Base-by-base conservation (phyloP, 2,888 invertebrate genomes). In the Allacma fusca region DNA sequence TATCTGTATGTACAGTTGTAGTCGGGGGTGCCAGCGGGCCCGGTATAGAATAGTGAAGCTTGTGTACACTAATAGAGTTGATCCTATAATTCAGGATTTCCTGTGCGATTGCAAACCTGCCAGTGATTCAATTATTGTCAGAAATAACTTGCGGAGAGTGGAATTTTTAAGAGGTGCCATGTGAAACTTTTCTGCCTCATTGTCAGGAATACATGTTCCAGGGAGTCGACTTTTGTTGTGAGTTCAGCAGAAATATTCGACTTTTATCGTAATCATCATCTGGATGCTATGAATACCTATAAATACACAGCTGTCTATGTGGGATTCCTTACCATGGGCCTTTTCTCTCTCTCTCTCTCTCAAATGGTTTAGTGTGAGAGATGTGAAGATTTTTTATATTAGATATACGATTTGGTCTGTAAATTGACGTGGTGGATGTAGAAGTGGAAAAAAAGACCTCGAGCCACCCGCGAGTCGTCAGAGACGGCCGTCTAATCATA, bases 171-270 rank as follows among this genome's bases (percentile, higher is more conserved):
- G 34, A 34, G 34, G 34, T 34, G 34, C 5, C 34, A 34, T 34
- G 34, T 34, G 34, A 34, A 34, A 34, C 34, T 13, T 62, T 62
- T 62, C 23, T 62, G 62, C 62, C 24, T 21, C 57, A 57, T 57
- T 23, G 62, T 26, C 62, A 62, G 12, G 24, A 26, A 16, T 65
- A 19, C 65, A 65, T 19, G 64, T 29, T 34, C 34, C 12, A 24
- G 21, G 13, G 21, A 44, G 21, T 44, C 24, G 2, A 7, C 23
- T 69, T 69, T 78, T 80, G 78, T 79, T 78, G 77, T 77, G 72
- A 78, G 68, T 76, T 80, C 77, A 79, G 80, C 77, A 79, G 50
- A 77, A 80, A 78, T 50, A 24, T 64, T 43, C 28, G n/a, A 69
- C 59, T 57, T 71, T 71, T 71, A 57, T 71, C 71, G 57, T 71